phyloP scores from a whole-genome alignment of 2,888 invertebrate species.

The Synergus gifuensis region DNA sequence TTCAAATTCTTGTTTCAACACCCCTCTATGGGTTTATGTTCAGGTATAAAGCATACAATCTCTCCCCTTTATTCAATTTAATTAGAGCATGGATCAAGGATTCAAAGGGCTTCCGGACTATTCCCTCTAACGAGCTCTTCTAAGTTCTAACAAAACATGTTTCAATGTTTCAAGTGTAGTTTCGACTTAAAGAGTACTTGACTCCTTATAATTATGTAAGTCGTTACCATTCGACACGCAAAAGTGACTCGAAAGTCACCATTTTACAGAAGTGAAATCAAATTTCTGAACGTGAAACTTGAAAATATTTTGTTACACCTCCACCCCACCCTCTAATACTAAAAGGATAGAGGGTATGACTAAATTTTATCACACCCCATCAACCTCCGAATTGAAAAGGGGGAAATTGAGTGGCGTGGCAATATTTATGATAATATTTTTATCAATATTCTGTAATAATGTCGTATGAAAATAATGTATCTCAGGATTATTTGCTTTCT shows the following conservation, averaged over 20 bases:
- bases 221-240: not conserved
- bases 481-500: not conserved
- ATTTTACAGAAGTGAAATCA: not conserved
- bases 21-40: conserved; percentile 13
- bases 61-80: conserved; percentile 50
- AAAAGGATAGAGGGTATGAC: too few relatives aligned
- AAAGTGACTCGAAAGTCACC: too few relatives aligned
- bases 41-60: conserved; percentile 48
- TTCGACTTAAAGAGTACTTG: conserved; percentile 23
- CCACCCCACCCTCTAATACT: too few relatives aligned
- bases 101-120: conserved; percentile 48
- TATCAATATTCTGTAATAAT: too few relatives aligned
- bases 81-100: conserved; percentile 57
- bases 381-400: too few relatives aligned
- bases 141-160: conserved; percentile 14
- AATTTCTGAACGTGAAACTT: not conserved
- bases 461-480: too few relatives aligned
- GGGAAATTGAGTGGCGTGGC: too few relatives aligned
- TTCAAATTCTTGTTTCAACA: conserved; percentile 29
- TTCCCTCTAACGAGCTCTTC: conserved; percentile 35
- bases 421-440: too few relatives aligned
- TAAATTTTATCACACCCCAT: too few relatives aligned
- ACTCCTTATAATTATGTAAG: conserved; percentile 14
- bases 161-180: conserved; percentile 18
- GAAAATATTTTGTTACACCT: too few relatives aligned